Evolutionary conservation across 53 echinoderm and acorn worm genomes (phyloP).

Genomic region (Echinometra lucunter): DNA sequence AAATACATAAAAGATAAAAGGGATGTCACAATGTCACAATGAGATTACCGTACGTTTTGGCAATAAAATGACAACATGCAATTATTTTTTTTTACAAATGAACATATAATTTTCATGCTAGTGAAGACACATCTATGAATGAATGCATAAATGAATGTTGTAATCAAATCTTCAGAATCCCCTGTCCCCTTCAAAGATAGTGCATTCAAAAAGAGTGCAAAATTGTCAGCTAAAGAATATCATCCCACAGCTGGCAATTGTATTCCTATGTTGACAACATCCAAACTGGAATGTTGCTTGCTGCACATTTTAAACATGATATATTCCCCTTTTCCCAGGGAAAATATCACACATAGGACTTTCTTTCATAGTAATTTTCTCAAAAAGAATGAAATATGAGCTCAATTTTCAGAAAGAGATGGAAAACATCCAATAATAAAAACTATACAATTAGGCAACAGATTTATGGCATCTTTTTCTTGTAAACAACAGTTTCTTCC

Average conservation of each 20-base stretch:
- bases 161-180: background rate
- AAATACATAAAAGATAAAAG: background rate
- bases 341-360: background rate
- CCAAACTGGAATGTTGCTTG: background rate
- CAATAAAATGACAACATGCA: constrained; percentile 26
- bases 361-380: background rate
- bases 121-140: background rate
- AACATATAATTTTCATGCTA: background rate
- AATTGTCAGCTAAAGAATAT: background rate
- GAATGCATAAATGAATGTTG: background rate
- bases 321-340: background rate
- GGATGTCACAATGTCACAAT: background rate
- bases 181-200: background rate
- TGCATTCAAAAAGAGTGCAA: background rate
- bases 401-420: background rate
- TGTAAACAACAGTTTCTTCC: background rate
- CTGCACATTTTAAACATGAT: background rate
- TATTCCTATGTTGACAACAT: background rate
- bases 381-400: background rate
- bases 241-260: background rate
- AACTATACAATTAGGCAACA: background rate
- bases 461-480: background rate
- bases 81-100: background rate
- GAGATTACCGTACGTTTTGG: background rate
- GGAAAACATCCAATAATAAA: background rate